Evolutionary conservation across 2,113 vertebrate genomes (phyloP).

Genomic region (Leptosomus discolor): DNA sequence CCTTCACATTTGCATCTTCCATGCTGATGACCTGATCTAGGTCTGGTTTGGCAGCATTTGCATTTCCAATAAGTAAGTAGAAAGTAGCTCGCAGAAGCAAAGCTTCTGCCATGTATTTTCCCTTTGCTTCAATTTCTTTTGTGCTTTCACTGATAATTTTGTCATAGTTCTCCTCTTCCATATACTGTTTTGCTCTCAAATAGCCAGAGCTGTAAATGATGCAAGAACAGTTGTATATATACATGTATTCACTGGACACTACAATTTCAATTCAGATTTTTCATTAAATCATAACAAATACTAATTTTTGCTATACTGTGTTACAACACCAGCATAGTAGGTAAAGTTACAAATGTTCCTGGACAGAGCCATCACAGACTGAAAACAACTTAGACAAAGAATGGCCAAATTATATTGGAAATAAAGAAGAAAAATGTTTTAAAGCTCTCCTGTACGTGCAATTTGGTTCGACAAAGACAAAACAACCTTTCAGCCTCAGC

Average conservation of each 20-base stretch:
- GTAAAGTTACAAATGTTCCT: neutral
- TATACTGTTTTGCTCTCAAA: constrained; percentile 97
- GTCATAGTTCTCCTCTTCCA: constrained; percentile 99
- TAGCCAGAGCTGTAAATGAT: constrained; percentile 87
- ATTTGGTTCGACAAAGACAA: neutral
- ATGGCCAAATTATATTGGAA: neutral
- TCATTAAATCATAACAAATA: neutral
- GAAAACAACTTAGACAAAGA: neutral
- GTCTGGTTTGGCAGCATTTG: constrained; percentile 91
- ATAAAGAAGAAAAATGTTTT: neutral
- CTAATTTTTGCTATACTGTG: neutral
- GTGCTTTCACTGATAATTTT: constrained; percentile 99
- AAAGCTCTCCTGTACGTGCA: neutral
- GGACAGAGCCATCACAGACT: neutral
- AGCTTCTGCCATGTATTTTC: constrained; percentile 91
- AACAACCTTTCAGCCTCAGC: neutral
- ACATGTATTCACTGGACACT: neutral
- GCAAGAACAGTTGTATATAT: neutral
- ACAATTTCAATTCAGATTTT: neutral
- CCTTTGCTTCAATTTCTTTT: constrained; percentile 92
- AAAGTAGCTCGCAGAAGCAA: constrained; percentile 94
- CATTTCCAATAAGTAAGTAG: constrained; percentile 96
- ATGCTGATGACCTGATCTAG: constrained; percentile 94
- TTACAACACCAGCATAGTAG: neutral
- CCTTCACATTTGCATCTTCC: constrained; percentile 94